phyloP scores from a whole-genome alignment of 2,797 vertebrate species.

The Cyprinodon diabolis region DNA sequence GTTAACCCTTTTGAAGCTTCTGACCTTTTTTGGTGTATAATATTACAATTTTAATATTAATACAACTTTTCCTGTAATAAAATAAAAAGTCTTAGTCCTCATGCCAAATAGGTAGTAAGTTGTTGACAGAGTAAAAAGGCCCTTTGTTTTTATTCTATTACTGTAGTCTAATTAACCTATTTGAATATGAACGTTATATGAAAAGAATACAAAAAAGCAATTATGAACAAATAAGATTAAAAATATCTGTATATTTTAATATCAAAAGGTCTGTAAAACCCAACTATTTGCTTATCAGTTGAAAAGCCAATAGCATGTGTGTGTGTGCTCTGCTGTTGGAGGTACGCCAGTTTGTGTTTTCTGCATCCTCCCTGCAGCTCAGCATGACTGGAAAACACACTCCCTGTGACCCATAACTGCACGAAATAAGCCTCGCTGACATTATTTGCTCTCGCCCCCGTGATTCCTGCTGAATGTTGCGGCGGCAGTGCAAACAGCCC shows the following conservation, averaged over 20 bases:
- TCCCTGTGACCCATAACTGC: slow-evolving; percentile 51
- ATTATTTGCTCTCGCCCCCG: slow-evolving; percentile 45
- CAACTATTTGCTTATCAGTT: neutral
- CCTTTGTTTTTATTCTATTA: neutral
- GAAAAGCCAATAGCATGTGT: neutral
- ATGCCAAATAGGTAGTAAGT: too few relatives aligned
- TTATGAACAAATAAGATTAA: neutral
- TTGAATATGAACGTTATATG: neutral
- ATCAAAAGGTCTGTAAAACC: neutral
- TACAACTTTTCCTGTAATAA: too few relatives aligned
- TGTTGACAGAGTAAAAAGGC: too few relatives aligned
- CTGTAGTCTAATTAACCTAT: neutral
- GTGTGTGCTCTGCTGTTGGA: slow-evolving; percentile 10
- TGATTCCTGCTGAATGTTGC: slow-evolving; percentile 51
- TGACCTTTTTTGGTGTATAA: too few relatives aligned
- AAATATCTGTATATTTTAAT: neutral
- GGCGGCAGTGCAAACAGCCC: slow-evolving; percentile 52
- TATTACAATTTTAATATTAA: too few relatives aligned
- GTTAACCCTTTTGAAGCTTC: too few relatives aligned
- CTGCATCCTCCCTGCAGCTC: slow-evolving; percentile 44
- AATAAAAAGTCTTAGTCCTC: too few relatives aligned
- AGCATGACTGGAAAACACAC: slow-evolving; percentile 51
- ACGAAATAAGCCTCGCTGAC: slow-evolving; percentile 34
- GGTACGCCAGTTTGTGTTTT: slow-evolving; percentile 31
- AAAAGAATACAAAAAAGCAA: neutral